These are phyloP conservation scores for Punctoribates punctum DNA, from an alignment of 2,888 invertebrate genomes.

Conservation along the genomic window DNA sequence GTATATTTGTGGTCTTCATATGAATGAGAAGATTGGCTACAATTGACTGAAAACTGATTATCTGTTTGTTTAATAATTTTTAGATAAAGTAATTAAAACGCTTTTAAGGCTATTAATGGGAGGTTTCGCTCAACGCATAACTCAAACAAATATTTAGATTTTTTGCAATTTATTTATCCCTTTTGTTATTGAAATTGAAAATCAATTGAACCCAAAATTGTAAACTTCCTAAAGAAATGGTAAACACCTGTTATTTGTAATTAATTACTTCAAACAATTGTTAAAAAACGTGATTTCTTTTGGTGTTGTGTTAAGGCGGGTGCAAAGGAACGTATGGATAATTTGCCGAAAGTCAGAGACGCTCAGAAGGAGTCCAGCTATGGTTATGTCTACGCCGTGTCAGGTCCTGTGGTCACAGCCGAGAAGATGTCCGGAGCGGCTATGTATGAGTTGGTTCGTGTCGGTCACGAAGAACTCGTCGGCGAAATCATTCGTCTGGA, in stretches of 20 bases:
- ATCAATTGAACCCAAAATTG: neutral
- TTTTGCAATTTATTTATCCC: neutral
- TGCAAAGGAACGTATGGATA: conserved; percentile 30
- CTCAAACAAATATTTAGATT: neutral
- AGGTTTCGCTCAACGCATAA: neutral
- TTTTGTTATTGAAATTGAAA: neutral
- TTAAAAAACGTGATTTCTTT: neutral
- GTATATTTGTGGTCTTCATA: neutral
- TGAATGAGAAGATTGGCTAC: conserved; percentile 18
- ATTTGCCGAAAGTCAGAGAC: conserved; percentile 68
- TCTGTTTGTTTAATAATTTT: conserved; percentile 13
- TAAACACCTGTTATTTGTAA: no score
- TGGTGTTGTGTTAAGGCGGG: neutral
- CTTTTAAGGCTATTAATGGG: neutral
- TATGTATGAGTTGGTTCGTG: conserved; percentile 99
- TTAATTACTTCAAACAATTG: neutral
- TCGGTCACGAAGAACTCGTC: conserved; percentile 95
- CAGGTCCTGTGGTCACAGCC: conserved; percentile 98
- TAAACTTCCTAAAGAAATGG: no score
- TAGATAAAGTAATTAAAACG: neutral
- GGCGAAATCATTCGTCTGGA: conserved; percentile 99
- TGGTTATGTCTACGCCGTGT: conserved; percentile 95
- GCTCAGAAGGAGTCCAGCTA: conserved; percentile 81
- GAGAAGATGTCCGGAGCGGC: conserved; percentile 99
- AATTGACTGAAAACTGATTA: neutral